Percentiles rank a stretch among this genome's conserved stretches.
Evolutionary conservation across 2,113 vertebrate genomes (phyloP).

Genomic region (Prinia subflava): DNA sequence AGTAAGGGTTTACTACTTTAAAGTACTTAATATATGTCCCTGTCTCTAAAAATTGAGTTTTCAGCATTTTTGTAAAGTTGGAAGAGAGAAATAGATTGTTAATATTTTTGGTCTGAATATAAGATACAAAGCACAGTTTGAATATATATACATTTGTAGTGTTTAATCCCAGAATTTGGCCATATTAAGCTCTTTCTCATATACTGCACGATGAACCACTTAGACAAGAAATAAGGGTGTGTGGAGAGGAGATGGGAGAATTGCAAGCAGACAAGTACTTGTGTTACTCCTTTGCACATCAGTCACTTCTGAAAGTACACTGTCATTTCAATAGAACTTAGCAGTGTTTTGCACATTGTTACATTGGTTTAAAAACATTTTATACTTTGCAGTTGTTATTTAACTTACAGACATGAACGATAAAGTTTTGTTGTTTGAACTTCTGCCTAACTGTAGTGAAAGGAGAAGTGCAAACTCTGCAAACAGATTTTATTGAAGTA

Average conservation of each 20-base stretch:
- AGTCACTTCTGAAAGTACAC: background rate
- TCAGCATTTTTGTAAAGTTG: background rate
- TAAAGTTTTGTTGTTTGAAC: conserved; percentile 41
- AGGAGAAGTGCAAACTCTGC: conserved; percentile 17
- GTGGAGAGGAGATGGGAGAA: background rate
- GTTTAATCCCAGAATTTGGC: background rate
- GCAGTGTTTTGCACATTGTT: background rate
- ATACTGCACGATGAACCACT: background rate
- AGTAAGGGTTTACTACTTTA: background rate
- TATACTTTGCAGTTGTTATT: background rate
- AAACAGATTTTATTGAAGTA: conserved; percentile 50
- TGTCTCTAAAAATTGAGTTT: background rate
- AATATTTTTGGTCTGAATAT: background rate
- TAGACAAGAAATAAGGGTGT: background rate
- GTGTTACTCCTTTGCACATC: background rate
- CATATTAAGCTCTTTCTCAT: background rate
- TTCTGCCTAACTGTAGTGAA: conserved; percentile 19
- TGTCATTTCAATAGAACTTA: background rate
- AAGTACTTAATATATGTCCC: background rate
- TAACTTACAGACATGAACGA: background rate
- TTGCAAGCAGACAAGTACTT: background rate
- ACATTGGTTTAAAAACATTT: background rate
- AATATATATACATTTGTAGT: background rate
- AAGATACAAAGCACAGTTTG: background rate
- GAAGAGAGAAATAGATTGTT: background rate